Evolutionary conservation across 2,888 invertebrate species (phyloP).

Genomic region (Nomada ferruginata): DNA sequence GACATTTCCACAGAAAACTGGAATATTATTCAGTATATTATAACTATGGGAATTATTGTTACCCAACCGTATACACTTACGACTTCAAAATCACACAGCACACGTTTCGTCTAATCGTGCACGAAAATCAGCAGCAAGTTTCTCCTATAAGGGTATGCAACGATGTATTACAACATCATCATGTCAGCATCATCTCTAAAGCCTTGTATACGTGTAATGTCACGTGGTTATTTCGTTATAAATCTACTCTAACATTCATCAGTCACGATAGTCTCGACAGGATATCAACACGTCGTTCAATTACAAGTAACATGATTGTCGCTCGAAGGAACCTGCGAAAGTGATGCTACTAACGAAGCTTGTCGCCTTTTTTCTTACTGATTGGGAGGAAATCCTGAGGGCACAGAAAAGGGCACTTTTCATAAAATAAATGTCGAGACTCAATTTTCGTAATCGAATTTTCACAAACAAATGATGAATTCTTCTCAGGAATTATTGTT

Average conservation of each 20-base stretch:
- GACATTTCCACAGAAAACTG: not conserved
- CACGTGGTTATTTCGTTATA: not conserved
- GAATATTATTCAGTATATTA: not conserved
- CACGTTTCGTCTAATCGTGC: constrained; percentile 6
- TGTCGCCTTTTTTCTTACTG: not conserved
- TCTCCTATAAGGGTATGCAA: constrained; percentile 8
- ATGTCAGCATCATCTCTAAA: constrained; percentile 12
- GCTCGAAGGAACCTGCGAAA: constrained; percentile 12
- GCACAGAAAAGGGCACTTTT: not conserved
- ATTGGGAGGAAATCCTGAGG: not conserved
- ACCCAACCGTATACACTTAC: not conserved
- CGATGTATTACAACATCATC: constrained; percentile 13
- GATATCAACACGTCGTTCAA: constrained; percentile 3
- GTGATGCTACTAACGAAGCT: constrained; percentile 13
- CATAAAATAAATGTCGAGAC: not conserved
- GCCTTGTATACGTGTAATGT: not conserved
- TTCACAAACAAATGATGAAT: no score
- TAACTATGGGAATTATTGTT: not conserved
- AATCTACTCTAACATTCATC: constrained; percentile 30
- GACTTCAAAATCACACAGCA: not conserved
- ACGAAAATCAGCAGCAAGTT: constrained; percentile 17
- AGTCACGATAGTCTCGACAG: constrained; percentile 26
- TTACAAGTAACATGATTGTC: constrained; percentile 4
- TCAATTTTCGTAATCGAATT: no score
- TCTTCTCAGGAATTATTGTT: no score